These are phyloP conservation scores for Euplagia quadripunctaria DNA, from an alignment of 2,888 invertebrate species.

Conservation along the genomic window DNA sequence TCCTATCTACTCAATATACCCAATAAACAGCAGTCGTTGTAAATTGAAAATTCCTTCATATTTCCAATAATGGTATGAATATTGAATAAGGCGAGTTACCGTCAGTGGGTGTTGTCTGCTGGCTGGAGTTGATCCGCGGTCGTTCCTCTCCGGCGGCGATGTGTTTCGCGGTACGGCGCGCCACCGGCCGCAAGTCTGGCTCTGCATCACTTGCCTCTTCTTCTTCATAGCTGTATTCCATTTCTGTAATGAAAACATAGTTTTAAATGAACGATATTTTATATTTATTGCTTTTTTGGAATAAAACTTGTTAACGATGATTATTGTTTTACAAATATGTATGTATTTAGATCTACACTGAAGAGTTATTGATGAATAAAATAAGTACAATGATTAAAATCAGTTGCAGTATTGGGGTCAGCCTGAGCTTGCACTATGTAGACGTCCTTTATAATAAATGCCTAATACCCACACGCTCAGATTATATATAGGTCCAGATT, in stretches of 20 bases:
- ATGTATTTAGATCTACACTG: background rate
- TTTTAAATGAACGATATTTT: constrained; percentile 5
- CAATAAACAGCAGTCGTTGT: background rate
- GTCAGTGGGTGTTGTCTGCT: constrained; percentile 84
- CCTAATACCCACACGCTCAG: too few relatives aligned
- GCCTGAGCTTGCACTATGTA: too few relatives aligned
- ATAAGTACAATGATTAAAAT: background rate
- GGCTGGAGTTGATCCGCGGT: constrained; percentile 86
- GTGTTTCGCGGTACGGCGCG: constrained; percentile 87
- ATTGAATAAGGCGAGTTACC: constrained; percentile 62
- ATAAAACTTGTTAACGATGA: background rate
- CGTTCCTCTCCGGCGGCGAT: constrained; percentile 89
- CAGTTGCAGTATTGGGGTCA: too few relatives aligned
- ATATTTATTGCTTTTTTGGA: background rate
- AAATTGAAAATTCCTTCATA: background rate
- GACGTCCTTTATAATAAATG: too few relatives aligned
- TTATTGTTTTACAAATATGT: background rate
- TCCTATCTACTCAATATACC: too few relatives aligned
- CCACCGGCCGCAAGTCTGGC: constrained; percentile 75
- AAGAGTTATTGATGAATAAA: background rate
- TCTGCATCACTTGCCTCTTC: constrained; percentile 78
- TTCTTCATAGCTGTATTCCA: constrained; percentile 80
- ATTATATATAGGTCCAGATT: too few relatives aligned
- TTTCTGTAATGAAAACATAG: constrained; percentile 63
- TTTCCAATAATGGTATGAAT: background rate